Evolutionary conservation across 1,140 invertebrate genomes (phyloP).

Genomic region (Pseudomyrmex gracilis): DNA sequence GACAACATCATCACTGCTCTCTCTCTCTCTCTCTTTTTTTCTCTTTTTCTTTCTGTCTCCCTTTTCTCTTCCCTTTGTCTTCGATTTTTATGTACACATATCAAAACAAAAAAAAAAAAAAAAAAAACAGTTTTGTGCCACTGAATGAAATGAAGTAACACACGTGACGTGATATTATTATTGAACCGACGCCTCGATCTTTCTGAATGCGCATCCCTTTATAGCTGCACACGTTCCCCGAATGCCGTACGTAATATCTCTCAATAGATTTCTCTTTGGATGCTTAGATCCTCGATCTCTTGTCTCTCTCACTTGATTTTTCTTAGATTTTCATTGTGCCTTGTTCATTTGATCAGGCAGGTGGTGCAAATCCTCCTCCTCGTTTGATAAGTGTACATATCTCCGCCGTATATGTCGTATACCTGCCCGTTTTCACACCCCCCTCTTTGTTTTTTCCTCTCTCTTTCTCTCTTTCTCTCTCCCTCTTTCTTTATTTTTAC

Average conservation of each 20-base stretch:
- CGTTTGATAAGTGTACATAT: conserved; percentile 59
- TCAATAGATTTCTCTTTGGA: conserved; percentile 33
- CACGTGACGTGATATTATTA: not conserved
- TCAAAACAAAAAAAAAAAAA: conserved; percentile 31
- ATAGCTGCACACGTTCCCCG: conserved; percentile 16
- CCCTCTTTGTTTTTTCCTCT: conserved; percentile 31
- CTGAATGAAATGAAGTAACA: not conserved
- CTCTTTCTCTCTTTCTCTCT: conserved; percentile 27
- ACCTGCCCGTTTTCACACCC: conserved; percentile 1
- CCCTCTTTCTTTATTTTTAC: conserved; percentile 21
- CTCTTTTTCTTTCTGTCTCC: conserved; percentile 28
- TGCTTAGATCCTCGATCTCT: conserved; percentile 42
- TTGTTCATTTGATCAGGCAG: conserved; percentile 6
- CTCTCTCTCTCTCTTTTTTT: conserved; percentile 74
- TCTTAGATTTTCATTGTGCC: conserved; percentile 4
- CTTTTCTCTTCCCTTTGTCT: conserved; percentile 29
- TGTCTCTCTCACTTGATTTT: conserved; percentile 29
- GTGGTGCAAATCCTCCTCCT: conserved; percentile 45
- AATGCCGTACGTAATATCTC: conserved; percentile 3
- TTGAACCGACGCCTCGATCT: conserved; percentile 9
- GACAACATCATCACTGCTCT: conserved; percentile 82
- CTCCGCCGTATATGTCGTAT: conserved; percentile 46
- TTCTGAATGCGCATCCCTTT: conserved; percentile 14
- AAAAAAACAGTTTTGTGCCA: conserved; percentile 26
- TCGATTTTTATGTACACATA: not conserved